phyloP scores from a whole-genome alignment of 2,888 invertebrate genomes.

The Agrilus biguttatus region DNA sequence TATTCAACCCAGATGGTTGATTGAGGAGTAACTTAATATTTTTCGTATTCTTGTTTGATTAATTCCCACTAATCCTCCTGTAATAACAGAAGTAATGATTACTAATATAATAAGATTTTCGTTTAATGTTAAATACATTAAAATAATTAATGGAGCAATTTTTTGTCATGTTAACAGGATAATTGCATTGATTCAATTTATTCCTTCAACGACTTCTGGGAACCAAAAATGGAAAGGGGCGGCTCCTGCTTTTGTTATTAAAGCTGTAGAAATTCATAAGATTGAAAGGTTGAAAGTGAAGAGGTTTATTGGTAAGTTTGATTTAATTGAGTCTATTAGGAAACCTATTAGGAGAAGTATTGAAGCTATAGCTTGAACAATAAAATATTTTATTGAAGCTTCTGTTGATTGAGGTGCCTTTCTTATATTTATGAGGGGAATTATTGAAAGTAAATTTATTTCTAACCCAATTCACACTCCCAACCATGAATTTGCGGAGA shows the following conservation, averaged over 20 bases:
- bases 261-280: constrained; percentile 17
- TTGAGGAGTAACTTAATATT: constrained; percentile 46
- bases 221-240: constrained; percentile 47
- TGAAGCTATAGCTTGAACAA: constrained; percentile 43
- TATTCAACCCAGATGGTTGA: constrained; percentile 46
- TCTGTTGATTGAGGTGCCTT: constrained; percentile 37
- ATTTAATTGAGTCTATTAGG: constrained; percentile 28
- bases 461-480: constrained; percentile 45
- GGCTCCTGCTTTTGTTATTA: constrained; percentile 42
- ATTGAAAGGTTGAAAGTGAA: neutral
- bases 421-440: constrained; percentile 38
- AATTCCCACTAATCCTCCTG: constrained; percentile 38
- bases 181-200: constrained; percentile 40
- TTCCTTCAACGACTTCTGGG: constrained; percentile 41
- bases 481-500: constrained; percentile 33
- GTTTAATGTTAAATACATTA: constrained; percentile 19
- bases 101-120: constrained; percentile 19
- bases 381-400: constrained; percentile 46
- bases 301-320: constrained; percentile 11
- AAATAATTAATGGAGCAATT: constrained; percentile 43
- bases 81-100: constrained; percentile 32
- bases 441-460: constrained; percentile 47
- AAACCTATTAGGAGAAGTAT: constrained; percentile 36
- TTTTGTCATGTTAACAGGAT: constrained; percentile 50
- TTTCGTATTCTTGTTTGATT: constrained; percentile 33